Evolutionary conservation across 2,888 invertebrate species (phyloP).

Genomic region (Phymatocera aterrima): DNA sequence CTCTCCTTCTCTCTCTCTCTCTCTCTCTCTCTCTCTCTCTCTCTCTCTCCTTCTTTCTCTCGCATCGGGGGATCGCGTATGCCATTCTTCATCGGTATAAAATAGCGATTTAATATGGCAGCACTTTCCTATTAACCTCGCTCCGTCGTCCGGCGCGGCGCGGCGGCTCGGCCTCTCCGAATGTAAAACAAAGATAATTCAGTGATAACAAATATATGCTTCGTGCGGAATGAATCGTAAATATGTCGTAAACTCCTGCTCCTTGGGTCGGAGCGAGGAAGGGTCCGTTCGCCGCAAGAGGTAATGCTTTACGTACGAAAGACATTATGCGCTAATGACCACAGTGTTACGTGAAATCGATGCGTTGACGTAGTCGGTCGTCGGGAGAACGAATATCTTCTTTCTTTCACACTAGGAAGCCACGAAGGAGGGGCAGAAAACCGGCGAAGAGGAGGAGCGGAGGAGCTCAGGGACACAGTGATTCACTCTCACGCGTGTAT

Average conservation of each 20-base stretch:
- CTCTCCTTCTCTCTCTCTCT: not conserved
- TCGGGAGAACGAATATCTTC: not conserved
- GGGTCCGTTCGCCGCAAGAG: slow-evolving; percentile 33
- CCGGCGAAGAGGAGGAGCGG: not conserved
- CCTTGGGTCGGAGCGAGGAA: slow-evolving; percentile 10
- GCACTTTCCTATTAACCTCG: not conserved
- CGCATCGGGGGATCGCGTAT: not conserved
- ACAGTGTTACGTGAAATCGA: slow-evolving; percentile 39
- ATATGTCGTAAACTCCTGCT: slow-evolving; percentile 57
- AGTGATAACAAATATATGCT: slow-evolving; percentile 58
- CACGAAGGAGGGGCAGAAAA: not conserved
- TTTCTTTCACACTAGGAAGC: not conserved
- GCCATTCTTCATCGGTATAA: not conserved
- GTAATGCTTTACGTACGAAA: slow-evolving; percentile 40
- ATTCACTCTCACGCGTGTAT: not conserved
- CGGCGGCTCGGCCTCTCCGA: slow-evolving; percentile 42
- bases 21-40: not conserved
- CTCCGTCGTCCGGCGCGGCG: no score
- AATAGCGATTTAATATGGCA: not conserved
- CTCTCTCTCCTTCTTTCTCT: not conserved
- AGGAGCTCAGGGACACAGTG: not conserved
- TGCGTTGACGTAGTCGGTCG: not conserved
- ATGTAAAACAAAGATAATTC: slow-evolving; percentile 62
- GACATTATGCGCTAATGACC: slow-evolving; percentile 41
- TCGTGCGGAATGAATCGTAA: slow-evolving; percentile 58